phyloP scores from a whole-genome alignment of 2,797 vertebrate genomes.

The Typhlichthys eigenmanni region DNA sequence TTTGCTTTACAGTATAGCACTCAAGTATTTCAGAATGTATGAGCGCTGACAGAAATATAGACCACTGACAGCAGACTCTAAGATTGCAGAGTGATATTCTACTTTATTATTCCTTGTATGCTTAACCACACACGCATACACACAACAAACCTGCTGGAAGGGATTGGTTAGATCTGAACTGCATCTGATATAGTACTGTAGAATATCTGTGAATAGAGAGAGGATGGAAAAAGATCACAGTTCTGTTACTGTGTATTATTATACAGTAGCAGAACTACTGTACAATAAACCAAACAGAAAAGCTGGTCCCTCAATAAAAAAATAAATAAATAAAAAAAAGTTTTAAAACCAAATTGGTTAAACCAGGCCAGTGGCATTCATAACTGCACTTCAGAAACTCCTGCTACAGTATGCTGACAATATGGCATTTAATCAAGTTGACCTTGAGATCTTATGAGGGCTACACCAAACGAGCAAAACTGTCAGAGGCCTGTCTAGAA shows the following conservation, averaged over 20 bases:
- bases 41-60: slow-evolving; percentile 27
- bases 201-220: slow-evolving; percentile 78
- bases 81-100: slow-evolving; percentile 21
- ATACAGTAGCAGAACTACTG: not conserved
- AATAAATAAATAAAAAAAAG: too few species aligned
- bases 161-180: slow-evolving; percentile 85
- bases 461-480: not conserved
- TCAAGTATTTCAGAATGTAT: slow-evolving; percentile 61
- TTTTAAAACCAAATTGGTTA: too few species aligned
- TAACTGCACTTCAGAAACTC: not conserved
- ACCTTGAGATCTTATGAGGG: not conserved
- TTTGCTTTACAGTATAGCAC: slow-evolving; percentile 24
- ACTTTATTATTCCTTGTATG: slow-evolving; percentile 25
- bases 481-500: not conserved
- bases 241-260: not conserved
- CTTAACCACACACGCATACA: slow-evolving; percentile 12
- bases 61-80: slow-evolving; percentile 35
- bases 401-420: not conserved
- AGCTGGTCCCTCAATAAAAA: not conserved
- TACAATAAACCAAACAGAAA: not conserved
- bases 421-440: slow-evolving; percentile 3
- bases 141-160: slow-evolving; percentile 85
- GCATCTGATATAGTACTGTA: slow-evolving; percentile 91
- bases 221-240: slow-evolving; percentile 8
- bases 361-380: too few species aligned